These are phyloP conservation scores for Drosophila prostipennis DNA, from an alignment of 2,888 invertebrate species.

Conservation along the genomic window DNA sequence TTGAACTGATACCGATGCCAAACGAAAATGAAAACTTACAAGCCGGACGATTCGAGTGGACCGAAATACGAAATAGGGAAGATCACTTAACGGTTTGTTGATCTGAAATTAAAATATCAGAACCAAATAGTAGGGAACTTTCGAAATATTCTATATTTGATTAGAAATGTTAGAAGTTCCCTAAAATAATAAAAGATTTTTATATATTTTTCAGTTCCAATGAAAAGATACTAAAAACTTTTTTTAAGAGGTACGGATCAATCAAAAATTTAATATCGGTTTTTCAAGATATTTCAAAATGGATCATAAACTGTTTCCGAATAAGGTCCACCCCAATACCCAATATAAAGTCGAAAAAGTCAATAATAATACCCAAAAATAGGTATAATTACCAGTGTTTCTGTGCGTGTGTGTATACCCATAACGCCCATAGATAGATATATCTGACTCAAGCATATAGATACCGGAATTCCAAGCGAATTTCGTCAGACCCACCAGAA, in stretches of 20 bases:
- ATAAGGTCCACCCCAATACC: constrained; percentile 14
- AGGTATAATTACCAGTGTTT: constrained; percentile 13
- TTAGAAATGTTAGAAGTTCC: too few species aligned
- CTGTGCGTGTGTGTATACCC: constrained; percentile 2
- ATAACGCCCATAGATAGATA: constrained; percentile 27
- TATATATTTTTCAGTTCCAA: too few species aligned
- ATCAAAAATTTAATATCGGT: not conserved
- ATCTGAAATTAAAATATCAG: not conserved
- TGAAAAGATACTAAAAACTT: too few species aligned
- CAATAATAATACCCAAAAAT: constrained; percentile 39
- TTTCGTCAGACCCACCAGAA: constrained; percentile 28
- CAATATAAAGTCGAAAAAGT: constrained; percentile 13
- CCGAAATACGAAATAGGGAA: not conserved
- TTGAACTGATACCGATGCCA: constrained; percentile 48
- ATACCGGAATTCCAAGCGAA: constrained; percentile 36
- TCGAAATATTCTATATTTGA: too few species aligned
- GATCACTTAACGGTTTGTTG: not conserved
- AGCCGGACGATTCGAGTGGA: constrained; percentile 22
- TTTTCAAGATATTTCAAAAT: not conserved
- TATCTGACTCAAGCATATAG: constrained; percentile 23
- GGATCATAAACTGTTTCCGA: not conserved
- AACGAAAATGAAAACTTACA: constrained; percentile 29
- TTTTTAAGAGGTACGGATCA: too few species aligned
- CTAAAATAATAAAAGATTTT: too few species aligned
- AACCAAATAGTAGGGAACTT: too few species aligned